These are phyloP conservation scores for Delphinus delphis DNA, from an alignment of 2,113 vertebrate species.

Conservation along the genomic window DNA sequence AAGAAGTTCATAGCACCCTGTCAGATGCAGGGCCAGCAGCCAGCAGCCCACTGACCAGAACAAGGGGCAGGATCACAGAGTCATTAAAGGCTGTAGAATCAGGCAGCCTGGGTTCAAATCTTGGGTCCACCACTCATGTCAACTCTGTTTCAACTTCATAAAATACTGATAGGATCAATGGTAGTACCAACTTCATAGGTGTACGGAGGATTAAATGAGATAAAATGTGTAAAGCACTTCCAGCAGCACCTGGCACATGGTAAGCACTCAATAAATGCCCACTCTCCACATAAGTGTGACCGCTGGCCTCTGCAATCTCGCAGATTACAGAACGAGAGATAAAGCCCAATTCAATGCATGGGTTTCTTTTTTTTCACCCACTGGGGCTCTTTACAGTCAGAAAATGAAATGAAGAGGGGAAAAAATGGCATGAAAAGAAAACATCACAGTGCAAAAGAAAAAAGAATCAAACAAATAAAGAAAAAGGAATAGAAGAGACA, in stretches of 20 bases:
- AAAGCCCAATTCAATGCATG: background rate
- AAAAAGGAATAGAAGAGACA: background rate
- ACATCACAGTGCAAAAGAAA: background rate
- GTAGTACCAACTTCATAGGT: background rate
- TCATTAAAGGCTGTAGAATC: background rate
- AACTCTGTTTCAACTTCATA: background rate
- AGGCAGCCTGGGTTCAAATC: background rate
- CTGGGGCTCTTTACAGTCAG: background rate
- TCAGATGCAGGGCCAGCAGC: background rate
- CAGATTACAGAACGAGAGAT: background rate
- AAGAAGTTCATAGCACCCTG: background rate
- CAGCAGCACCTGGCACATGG: background rate
- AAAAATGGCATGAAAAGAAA: background rate
- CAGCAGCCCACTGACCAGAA: background rate
- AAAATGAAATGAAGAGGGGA: background rate
- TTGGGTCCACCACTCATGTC: background rate
- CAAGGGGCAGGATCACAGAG: too few relatives aligned
- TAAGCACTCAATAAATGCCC: background rate
- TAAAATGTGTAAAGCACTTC: background rate
- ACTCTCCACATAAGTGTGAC: background rate
- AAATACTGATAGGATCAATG: background rate
- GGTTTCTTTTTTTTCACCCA: background rate
- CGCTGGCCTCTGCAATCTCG: background rate
- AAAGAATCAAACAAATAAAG: background rate
- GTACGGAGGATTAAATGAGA: background rate